phyloP scores from a whole-genome alignment of 2,797 vertebrate species.

The Brotula barbata region DNA sequence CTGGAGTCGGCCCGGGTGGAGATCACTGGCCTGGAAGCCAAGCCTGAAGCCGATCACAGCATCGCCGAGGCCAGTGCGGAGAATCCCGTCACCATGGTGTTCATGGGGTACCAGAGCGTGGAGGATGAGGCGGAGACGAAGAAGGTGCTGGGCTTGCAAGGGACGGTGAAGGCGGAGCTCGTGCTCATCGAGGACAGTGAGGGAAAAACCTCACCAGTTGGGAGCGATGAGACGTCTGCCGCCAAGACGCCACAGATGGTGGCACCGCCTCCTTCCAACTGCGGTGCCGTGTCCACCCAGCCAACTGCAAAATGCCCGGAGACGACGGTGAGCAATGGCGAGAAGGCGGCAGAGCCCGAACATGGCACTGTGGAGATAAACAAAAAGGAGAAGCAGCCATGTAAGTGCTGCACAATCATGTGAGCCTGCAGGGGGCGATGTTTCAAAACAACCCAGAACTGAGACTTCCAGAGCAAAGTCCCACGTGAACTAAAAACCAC shows the following conservation, averaged over 20 bases:
- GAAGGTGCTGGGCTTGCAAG: conserved; percentile 89
- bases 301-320: conserved; percentile 55
- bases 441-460: conserved; percentile 1
- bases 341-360: conserved; percentile 6
- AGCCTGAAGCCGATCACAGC: rapidly evolving
- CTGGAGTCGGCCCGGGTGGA: conserved; percentile 56
- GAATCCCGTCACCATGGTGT: conserved; percentile 94
- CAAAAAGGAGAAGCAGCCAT: conserved; percentile 62
- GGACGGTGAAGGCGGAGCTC: conserved; percentile 90
- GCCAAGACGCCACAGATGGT: conserved; percentile 44
- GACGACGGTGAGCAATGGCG: conserved; percentile 40
- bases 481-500: conserved; percentile 35
- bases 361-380: conserved; percentile 9
- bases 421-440: conserved; percentile 44
- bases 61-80: conserved; percentile 77
- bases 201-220: conserved; percentile 59
- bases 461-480: conserved; percentile 16
- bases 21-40: conserved; percentile 82
- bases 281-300: conserved; percentile 68
- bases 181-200: conserved; percentile 85
- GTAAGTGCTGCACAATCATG: conserved; percentile 74
- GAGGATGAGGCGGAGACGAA: conserved; percentile 90
- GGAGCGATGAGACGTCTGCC: background rate
- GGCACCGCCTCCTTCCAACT: conserved; percentile 70
- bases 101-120: conserved; percentile 95